phyloP scores from a whole-genome alignment of 2,888 invertebrate genomes.

The Lithophane socia region DNA sequence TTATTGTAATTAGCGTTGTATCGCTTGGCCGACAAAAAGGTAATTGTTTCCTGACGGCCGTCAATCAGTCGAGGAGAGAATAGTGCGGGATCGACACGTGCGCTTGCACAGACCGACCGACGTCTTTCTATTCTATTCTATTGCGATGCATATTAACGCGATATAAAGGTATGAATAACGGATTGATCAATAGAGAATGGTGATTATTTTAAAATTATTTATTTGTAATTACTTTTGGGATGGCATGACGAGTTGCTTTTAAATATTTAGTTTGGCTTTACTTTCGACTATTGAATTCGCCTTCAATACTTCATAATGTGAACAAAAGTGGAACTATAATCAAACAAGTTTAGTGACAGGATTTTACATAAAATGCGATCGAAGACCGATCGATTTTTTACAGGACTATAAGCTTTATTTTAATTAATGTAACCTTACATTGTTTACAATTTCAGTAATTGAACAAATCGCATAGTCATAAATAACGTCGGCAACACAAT shows the following conservation, averaged over 20 bases:
- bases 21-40: slow-evolving; percentile 85
- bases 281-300: background rate
- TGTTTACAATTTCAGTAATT: slow-evolving; percentile 57
- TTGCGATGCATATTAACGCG: slow-evolving; percentile 48
- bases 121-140: slow-evolving; percentile 47
- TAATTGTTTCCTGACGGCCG: slow-evolving; percentile 87
- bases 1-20: slow-evolving; percentile 89
- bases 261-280: background rate
- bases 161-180: slow-evolving; percentile 53
- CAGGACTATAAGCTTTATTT: slow-evolving; percentile 12
- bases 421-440: slow-evolving; percentile 48
- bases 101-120: slow-evolving; percentile 55
- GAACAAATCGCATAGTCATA: slow-evolving; percentile 58
- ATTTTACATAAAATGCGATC: background rate
- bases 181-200: slow-evolving; percentile 59
- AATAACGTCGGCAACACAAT: slow-evolving; percentile 56
- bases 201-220: slow-evolving; percentile 66
- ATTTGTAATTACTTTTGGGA: slow-evolving; percentile 33
- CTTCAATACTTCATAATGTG: background rate
- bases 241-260: slow-evolving; percentile 35
- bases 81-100: slow-evolving; percentile 74
- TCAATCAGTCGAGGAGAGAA: slow-evolving; percentile 76
- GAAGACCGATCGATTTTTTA: no score
- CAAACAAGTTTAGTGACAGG: background rate
- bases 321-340: background rate